Evolutionary conservation across 2,113 vertebrate genomes (phyloP), one percentile per base, ranked within the genome.

Genomic region (Microcebus tavaratra): DNA sequence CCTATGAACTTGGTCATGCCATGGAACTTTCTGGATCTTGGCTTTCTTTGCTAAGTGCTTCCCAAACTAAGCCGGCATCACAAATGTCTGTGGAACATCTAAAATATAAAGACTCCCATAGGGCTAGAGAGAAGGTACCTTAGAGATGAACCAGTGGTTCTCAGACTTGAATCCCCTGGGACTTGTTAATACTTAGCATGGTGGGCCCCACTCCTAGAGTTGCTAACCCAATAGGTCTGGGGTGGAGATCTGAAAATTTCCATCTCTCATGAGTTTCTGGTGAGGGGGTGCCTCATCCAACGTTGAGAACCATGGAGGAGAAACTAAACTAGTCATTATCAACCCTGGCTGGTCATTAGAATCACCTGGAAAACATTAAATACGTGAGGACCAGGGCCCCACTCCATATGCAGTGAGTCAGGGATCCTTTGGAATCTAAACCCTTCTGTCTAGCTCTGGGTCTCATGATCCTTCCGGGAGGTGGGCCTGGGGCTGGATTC

Each of bases 31-130:
- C 79, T 63, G 42, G 50, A 23, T 88, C 78, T 85, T 91, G 34
- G 31, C 72, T 95, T 93, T 81, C 36, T 78, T 92, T 39, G 73
- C 65, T 76, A 76, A 88, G 81, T 59, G 89, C 42, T 67, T 86
- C 59, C 53, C 79, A 90, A 48, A 86, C 36, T 45, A 57, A 92
- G 34, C 42, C 59, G 72, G 76, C 59, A 92, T 85, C 57, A 65
- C n/a, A 75, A 57, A 65, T 55, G 21, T 94, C 45, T 53, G 8
- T 50, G 45, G 82, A 59, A 63, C 7, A 63, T 75, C 92, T 88
- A 67, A 80, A 95, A 79, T 36, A 85, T 21, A 67, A 88, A 73
- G 13, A 68, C 11, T 31, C 81, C 75, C 63, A 65, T 75, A 42
- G 36, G 50, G 75, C 15, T 80, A 27, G 29, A 76, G 31, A 75